Evolutionary conservation across 2,888 invertebrate genomes (phyloP), one percentile per base, ranked within the genome.

Genomic region (Portevinia maculata): DNA sequence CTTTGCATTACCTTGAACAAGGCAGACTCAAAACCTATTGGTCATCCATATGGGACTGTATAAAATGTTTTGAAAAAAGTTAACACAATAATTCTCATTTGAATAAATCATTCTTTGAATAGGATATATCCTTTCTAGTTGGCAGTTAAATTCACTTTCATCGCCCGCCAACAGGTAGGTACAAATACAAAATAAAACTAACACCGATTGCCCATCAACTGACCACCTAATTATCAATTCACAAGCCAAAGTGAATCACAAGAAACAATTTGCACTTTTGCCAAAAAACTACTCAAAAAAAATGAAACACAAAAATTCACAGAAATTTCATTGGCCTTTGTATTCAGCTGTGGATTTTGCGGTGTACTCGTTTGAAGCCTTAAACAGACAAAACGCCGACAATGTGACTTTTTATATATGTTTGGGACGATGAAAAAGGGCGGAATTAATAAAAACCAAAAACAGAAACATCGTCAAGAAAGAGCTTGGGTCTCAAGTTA

Each of bases 361-460:
- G 79, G 79, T 53, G 32, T 37, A 55, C 50, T 41, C 55, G 69
- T 81, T 81, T 81, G 79, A 75, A 69, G 67, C 69, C 57, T 69
- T 64, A 24, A 75, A 75, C 15, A 64, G 64, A 41, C 52, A 70
- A 74, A 69, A 62, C 21, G 79, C 79, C 79, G 79, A 65, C 71
- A 67, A 50, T 64, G 69, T 79, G 75, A 70, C 50, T 64, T 64
- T 70, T 46, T 70, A 44, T 48, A 28, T 44, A 50, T 69, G 24
- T 41, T 73, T 59, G 41, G 64, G 69, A 52, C 30, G 62, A 70
- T 41, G 15, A 75, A 79, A 79, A 81, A 81, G 79, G 79, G 79
- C 79, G 79, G 75, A 81, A 75, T 81, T 75, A 75, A 75, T 81
- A 81, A 75, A 81, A 79, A 74, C 11, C 46, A 34, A 41, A 71